A percentile compares a stretch with the other conserved stretches of the same genome.
phyloP scores from a whole-genome alignment of 2,888 invertebrate species.

The Andrena hattorfiana region DNA sequence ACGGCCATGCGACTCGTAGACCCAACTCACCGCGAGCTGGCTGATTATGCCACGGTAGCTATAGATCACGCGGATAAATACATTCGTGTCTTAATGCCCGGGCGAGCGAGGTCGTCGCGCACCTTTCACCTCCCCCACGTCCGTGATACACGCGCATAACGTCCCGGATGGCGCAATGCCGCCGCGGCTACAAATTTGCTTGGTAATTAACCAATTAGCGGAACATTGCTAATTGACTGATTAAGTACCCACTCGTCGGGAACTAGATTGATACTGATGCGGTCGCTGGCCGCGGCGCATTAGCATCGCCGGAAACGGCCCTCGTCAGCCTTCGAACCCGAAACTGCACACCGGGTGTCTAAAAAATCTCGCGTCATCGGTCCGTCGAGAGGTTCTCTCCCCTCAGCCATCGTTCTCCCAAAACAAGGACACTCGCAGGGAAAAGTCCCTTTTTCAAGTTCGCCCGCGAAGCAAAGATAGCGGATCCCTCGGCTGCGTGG shows the following conservation, averaged over 20 bases:
- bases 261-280: constrained; percentile 76
- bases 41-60: constrained; percentile 43
- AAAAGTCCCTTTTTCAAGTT: background rate
- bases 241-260: constrained; percentile 77
- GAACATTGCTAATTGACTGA: constrained; percentile 77
- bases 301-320: constrained; percentile 54
- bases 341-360: constrained; percentile 31
- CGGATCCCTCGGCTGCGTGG: background rate
- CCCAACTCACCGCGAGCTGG: constrained; percentile 36
- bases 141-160: constrained; percentile 41
- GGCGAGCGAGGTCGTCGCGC: constrained; percentile 50
- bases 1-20: background rate
- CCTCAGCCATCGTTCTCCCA: background rate
- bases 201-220: constrained; percentile 79
- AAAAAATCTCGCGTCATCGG: background rate
- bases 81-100: constrained; percentile 59
- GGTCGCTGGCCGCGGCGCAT: constrained; percentile 58
- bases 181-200: constrained; percentile 71
- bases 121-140: constrained; percentile 49
- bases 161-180: constrained; percentile 45
- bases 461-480: background rate
- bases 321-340: background rate
- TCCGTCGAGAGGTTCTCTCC: background rate
- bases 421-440: too few species aligned
- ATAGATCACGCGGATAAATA: constrained; percentile 52